Percentiles rank a stretch among this genome's conserved stretches.
Conservation (phyloP, 2,797 vertebrate genomes). For the Crypturellus tataupa region DNA sequence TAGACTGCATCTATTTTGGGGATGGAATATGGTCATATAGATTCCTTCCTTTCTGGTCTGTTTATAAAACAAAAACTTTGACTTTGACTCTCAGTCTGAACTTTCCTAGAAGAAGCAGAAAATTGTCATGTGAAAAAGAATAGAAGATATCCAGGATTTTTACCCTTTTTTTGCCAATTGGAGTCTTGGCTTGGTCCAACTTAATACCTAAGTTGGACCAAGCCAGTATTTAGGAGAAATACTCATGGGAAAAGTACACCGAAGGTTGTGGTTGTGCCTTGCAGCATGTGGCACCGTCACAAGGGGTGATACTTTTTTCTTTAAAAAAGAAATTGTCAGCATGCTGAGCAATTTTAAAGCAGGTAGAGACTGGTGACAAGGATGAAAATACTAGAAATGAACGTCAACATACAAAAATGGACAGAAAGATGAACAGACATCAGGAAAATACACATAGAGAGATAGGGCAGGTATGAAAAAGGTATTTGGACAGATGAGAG, state of each 20-base stretch:
- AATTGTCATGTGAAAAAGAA: background rate
- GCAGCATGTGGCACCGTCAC: background rate
- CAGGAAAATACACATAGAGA: background rate
- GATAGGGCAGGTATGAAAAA: too few species aligned
- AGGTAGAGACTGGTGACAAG: background rate
- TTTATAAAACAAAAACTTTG: background rate
- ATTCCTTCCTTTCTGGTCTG: background rate
- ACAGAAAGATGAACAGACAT: background rate
- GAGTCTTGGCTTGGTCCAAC: too few species aligned
- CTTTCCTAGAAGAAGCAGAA: background rate
- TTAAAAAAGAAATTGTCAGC: background rate
- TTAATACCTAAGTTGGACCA: background rate
- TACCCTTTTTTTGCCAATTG: background rate
- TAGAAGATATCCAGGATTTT: background rate
- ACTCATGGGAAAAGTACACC: background rate
- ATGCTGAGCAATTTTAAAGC: accelerated
- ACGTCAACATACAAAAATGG: background rate
- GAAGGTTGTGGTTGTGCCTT: background rate
- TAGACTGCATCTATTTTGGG: background rate
- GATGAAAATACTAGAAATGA: background rate
- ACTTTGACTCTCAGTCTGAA: background rate
- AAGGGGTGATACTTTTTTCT: background rate
- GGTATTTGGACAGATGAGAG: accelerated
- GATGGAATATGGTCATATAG: background rate
- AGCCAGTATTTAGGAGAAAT: background rate